These are phyloP conservation scores for Mastomys coucha DNA, from an alignment of 2,113 vertebrate genomes.

Conservation along the genomic window DNA sequence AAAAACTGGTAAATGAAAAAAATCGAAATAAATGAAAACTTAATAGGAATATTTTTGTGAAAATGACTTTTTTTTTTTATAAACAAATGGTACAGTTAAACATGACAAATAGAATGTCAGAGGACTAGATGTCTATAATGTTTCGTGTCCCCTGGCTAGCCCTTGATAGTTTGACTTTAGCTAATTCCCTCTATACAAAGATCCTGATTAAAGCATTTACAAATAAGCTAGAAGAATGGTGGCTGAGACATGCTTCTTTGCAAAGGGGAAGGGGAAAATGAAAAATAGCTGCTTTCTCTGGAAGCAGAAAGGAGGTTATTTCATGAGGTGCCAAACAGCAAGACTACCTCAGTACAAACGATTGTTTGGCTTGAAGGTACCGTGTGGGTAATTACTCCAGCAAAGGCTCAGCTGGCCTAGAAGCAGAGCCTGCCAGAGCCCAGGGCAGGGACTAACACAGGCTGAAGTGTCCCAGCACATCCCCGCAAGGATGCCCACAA, in stretches of 20 bases:
- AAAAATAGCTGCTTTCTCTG: constrained; percentile 81
- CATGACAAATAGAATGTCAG: constrained; percentile 47
- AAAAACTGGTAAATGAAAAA: background rate
- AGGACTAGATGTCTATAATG: constrained; percentile 43
- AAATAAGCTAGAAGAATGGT: constrained; percentile 80
- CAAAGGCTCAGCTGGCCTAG: constrained; percentile 74
- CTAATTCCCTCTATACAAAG: constrained; percentile 62
- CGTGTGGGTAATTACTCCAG: constrained; percentile 67
- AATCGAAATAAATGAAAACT: background rate
- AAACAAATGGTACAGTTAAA: constrained; percentile 47
- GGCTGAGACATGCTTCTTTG: constrained; percentile 68
- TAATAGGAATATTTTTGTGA: constrained; percentile 45
- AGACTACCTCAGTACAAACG: constrained; percentile 76
- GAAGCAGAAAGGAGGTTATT: constrained; percentile 78
- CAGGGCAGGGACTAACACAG: constrained; percentile 30
- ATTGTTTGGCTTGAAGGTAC: constrained; percentile 63
- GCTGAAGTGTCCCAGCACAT: background rate
- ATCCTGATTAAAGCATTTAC: constrained; percentile 77
- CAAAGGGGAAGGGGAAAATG: constrained; percentile 41
- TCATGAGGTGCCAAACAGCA: constrained; percentile 55
- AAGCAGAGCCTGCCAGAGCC: background rate
- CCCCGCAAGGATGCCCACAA: background rate
- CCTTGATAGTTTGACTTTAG: constrained; percentile 53
- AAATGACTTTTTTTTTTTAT: background rate
- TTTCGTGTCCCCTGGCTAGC: constrained; percentile 48